Percentiles rank a stretch among this genome's conserved stretches.
These are phyloP conservation scores for Vidua chalybeata DNA, from an alignment of 2,113 vertebrate species.

Conservation along the genomic window DNA sequence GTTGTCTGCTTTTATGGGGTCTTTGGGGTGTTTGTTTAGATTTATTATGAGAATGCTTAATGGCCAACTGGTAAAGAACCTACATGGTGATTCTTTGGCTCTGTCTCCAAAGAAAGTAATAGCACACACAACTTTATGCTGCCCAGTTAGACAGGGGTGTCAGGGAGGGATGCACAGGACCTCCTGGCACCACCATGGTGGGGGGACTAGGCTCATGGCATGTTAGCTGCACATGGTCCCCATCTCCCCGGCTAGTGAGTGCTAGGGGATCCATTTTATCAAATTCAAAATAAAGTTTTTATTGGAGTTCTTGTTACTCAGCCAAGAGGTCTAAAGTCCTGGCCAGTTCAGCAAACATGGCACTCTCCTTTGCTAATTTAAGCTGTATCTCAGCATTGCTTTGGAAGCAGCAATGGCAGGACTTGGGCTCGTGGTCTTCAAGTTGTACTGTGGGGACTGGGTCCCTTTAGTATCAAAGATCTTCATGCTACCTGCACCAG, in stretches of 20 bases:
- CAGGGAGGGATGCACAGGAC: background rate
- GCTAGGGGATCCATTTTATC: background rate
- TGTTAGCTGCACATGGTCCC: accelerated
- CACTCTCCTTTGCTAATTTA: background rate
- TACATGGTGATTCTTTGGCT: background rate
- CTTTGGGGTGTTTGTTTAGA: background rate
- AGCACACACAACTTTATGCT: background rate
- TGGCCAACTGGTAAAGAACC: background rate
- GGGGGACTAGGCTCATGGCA: background rate
- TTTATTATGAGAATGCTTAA: background rate
- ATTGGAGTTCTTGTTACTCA: background rate
- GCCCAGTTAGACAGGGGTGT: background rate
- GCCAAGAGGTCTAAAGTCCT: background rate
- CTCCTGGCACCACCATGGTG: background rate
- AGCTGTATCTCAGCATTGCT: background rate
- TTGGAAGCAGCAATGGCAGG: background rate
- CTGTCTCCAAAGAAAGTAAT: background rate
- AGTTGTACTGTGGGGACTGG: background rate
- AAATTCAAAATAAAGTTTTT: background rate
- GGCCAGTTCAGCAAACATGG: background rate
- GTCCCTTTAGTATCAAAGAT: background rate
- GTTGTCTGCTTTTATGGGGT: background rate
- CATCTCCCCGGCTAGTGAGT: background rate
- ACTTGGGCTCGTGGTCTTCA: background rate
- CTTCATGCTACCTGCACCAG: background rate